Percentiles rank a stretch among this genome's conserved stretches.
These are phyloP conservation scores for Drosophila repleta DNA, from an alignment of 1,140 invertebrate species.

Conservation along the genomic window DNA sequence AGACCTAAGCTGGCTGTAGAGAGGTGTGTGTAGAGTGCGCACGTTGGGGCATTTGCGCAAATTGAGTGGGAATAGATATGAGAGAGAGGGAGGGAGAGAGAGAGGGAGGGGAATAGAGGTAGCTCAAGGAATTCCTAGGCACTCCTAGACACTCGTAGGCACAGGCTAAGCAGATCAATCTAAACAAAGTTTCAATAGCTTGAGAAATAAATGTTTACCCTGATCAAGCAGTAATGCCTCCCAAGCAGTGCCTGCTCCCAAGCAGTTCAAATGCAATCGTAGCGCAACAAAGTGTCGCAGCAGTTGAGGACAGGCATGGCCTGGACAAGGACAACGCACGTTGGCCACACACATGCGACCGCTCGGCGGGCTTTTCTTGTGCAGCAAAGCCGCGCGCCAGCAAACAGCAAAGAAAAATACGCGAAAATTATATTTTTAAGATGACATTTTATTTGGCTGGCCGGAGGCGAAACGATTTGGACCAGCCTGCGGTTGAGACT, in stretches of 20 bases:
- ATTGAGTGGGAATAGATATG: not conserved
- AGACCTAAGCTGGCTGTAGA: slow-evolving; percentile 2
- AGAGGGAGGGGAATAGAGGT: no score
- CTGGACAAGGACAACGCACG: slow-evolving; percentile 1
- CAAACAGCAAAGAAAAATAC: slow-evolving; percentile 54
- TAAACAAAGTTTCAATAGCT: no score
- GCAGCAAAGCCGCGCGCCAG: slow-evolving; percentile 1
- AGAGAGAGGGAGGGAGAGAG: no score
- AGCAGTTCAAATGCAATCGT: no score
- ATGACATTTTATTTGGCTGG: slow-evolving; percentile 70
- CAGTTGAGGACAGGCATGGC: no score
- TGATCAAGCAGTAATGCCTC: no score
- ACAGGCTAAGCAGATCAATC: no score
- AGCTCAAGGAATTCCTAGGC: no score
- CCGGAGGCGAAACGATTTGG: slow-evolving; percentile 26
- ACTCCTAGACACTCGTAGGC: no score
- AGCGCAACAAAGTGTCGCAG: no score
- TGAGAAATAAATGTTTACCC: no score
- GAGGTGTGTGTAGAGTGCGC: slow-evolving; percentile 18
- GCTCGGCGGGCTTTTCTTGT: slow-evolving; percentile 72
- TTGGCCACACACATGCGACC: slow-evolving; percentile 59
- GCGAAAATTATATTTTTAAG: slow-evolving; percentile 82
- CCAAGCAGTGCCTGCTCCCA: no score
- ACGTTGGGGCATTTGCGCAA: slow-evolving; percentile 10
- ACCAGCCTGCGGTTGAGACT: slow-evolving; percentile 54